A percentile compares a stretch with the other conserved stretches of the same genome.
phyloP scores from a whole-genome alignment of 1,140 invertebrate genomes.

The Eupristina koningsbergeri region DNA sequence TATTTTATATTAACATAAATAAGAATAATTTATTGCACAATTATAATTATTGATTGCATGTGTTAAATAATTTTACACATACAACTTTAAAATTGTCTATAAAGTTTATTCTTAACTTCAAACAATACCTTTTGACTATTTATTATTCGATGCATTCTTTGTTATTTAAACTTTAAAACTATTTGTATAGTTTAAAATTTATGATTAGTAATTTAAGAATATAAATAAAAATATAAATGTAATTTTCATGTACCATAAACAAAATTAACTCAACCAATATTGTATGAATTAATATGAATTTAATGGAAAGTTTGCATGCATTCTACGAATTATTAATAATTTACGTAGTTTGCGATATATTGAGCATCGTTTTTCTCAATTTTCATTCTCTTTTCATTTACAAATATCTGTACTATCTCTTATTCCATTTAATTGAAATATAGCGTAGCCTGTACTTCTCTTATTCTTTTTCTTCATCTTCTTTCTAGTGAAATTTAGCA shows the following conservation, averaged over 20 bases:
- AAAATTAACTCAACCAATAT: not conserved
- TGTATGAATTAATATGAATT: not conserved
- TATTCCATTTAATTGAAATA: not conserved
- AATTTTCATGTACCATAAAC: not conserved
- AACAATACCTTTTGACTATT: no score
- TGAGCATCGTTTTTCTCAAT: not conserved
- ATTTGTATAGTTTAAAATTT: not conserved
- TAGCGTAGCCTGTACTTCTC: not conserved
- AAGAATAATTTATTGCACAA: no score
- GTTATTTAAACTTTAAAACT: not conserved
- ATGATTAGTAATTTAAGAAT: not conserved
- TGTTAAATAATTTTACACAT: no score
- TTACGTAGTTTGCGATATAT: not conserved
- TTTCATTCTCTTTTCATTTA: not conserved
- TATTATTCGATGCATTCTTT: no score
- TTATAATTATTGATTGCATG: no score
- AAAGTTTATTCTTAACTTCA: no score
- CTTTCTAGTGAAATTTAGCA: not conserved
- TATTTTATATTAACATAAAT: no score
- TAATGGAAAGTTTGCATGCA: not conserved
- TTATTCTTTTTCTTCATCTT: not conserved
- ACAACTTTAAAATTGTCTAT: no score
- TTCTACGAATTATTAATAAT: not conserved
- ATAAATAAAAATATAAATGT: not conserved
- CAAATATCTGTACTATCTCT: not conserved